Evolutionary conservation across 2,113 vertebrate species (phyloP).

Genomic region (Myocastor coypus): DNA sequence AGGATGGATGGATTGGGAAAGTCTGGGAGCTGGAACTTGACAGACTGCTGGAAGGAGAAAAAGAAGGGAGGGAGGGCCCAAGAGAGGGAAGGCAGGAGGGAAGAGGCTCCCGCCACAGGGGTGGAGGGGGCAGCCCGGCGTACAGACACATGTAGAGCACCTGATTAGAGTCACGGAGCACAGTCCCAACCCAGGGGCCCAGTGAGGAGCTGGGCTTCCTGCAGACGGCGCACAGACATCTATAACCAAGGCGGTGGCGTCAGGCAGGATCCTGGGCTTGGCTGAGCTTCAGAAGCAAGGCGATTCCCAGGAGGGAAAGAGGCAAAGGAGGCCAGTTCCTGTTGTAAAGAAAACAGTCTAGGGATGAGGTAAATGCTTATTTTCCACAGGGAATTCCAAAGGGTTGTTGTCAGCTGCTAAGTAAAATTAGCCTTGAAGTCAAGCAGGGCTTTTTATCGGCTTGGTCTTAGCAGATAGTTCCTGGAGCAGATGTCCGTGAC

Average conservation of each 20-base stretch:
- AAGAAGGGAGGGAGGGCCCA: background rate
- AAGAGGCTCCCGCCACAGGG: background rate
- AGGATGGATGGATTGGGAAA: background rate
- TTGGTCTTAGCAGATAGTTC: background rate
- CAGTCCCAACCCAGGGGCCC: background rate
- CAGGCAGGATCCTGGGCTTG: background rate
- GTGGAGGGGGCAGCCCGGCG: background rate
- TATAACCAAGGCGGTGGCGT: background rate
- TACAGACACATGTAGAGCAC: background rate
- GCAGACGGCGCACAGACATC: background rate
- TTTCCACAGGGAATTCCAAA: background rate
- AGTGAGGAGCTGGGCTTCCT: background rate
- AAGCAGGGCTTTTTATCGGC: background rate
- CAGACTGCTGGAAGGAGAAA: background rate
- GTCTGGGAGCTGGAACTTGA: no score
- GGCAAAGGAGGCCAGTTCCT: background rate
- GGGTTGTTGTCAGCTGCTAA: background rate
- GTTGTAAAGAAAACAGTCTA: background rate
- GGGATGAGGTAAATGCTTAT: background rate
- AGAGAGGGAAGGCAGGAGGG: background rate
- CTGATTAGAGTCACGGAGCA: fast-evolving
- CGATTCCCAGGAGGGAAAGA: background rate
- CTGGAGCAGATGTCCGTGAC: background rate
- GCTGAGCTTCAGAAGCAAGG: background rate
- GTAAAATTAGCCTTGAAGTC: background rate